Conservation (phyloP, 2,797 vertebrate genomes). For the Pseudomugil tenellus region DNA sequence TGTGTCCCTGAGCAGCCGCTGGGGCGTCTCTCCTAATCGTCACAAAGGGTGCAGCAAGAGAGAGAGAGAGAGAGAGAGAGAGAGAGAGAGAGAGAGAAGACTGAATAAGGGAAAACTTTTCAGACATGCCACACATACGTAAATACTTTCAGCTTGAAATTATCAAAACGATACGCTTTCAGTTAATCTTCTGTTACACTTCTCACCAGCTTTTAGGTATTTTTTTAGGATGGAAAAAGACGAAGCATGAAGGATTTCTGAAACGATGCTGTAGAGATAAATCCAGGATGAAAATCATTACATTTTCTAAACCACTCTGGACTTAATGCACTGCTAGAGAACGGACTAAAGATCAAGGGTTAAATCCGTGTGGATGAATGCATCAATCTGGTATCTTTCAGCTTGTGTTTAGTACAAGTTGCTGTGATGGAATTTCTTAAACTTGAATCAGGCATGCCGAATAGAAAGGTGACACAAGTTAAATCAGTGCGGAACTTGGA, state of each 20-base stretch:
- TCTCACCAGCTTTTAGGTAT: not conserved
- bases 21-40: constrained; percentile 76
- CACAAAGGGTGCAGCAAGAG: not conserved
- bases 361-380: not conserved
- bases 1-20: constrained; percentile 74
- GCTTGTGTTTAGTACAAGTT: not conserved
- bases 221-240: not conserved
- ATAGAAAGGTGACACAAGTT: constrained; percentile 12
- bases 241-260: not conserved
- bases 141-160: not conserved
- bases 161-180: not conserved
- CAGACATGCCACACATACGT: not conserved
- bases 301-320: not conserved
- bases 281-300: not conserved
- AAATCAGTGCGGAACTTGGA: constrained; percentile 2
- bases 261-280: not conserved
- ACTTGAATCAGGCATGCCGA: not conserved
- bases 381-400: not conserved
- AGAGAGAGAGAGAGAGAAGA: not conserved
- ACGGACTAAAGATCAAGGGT: not conserved
- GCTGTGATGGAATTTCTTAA: not conserved
- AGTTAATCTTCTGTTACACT: not conserved
- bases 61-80: not conserved
- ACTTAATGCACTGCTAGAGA: not conserved
- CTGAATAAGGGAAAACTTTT: not conserved